Evolutionary conservation across 2,797 vertebrate species (phyloP).

Genomic region (Steatocranus sp.): DNA sequence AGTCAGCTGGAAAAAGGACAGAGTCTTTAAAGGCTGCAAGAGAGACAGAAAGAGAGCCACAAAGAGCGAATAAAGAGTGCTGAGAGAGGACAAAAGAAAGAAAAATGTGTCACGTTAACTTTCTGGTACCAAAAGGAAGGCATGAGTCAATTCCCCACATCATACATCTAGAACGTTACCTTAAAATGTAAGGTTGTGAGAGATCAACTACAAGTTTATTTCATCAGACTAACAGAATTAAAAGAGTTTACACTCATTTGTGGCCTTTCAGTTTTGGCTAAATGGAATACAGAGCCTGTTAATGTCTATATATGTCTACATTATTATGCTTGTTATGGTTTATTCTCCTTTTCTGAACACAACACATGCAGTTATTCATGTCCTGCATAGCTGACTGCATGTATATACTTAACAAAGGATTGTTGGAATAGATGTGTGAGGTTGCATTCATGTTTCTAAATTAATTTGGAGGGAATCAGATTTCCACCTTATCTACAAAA

Average conservation of each 20-base stretch:
- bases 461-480: not conserved
- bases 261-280: constrained; percentile 24
- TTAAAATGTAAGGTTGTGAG: constrained; percentile 59
- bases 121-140: constrained; percentile 70
- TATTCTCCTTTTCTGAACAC: not conserved
- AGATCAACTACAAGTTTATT: constrained; percentile 61
- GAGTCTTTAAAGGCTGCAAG: constrained; percentile 45
- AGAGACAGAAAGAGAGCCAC: constrained; percentile 28
- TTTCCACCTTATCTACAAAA: not conserved
- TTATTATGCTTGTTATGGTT: constrained; percentile 25
- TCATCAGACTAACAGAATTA: constrained; percentile 60
- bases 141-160: constrained; percentile 80
- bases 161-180: constrained; percentile 66
- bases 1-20: constrained; percentile 66
- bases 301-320: not conserved
- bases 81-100: constrained; percentile 51
- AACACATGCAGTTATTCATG: not conserved
- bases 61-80: constrained; percentile 14
- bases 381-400: not conserved
- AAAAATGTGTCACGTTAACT: constrained; percentile 75
- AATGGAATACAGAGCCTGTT: not conserved
- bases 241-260: constrained; percentile 9
- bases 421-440: not conserved
- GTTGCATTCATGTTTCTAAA: not conserved
- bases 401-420: not conserved